A percentile compares a stretch with the other conserved stretches of the same genome.
Evolutionary conservation across 2,888 invertebrate genomes (phyloP).

Genomic region (Epinotia ramella): DNA sequence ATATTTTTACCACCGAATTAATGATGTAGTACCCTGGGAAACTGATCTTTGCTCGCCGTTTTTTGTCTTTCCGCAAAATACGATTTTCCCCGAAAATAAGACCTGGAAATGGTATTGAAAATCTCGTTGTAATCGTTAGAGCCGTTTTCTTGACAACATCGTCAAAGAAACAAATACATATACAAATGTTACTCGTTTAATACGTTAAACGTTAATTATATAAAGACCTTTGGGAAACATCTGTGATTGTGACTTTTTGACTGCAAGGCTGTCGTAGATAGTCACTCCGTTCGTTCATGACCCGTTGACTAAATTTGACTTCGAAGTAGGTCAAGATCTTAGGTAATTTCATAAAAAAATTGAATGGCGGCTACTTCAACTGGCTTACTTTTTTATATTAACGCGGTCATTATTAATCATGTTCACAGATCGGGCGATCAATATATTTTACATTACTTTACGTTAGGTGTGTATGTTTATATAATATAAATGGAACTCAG

Average conservation of each 20-base stretch:
- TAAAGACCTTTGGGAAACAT: constrained; percentile 64
- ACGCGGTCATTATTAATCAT: constrained; percentile 23
- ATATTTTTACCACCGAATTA: not conserved
- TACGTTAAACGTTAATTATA: constrained; percentile 43
- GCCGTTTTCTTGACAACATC: no score
- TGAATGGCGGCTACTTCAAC: constrained; percentile 57
- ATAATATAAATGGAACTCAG: no score
- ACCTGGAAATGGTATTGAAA: no score
- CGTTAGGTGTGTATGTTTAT: no score
- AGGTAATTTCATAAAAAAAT: constrained; percentile 73
- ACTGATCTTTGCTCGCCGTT: no score
- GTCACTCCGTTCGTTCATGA: constrained; percentile 84
- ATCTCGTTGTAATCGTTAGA: no score
- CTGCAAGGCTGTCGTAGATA: constrained; percentile 78
- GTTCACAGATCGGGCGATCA: not conserved
- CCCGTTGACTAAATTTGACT: constrained; percentile 81
- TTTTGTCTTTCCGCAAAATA: no score
- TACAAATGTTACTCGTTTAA: no score
- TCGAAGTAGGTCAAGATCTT: constrained; percentile 82
- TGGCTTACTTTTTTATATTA: constrained; percentile 53
- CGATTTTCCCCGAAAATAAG: no score
- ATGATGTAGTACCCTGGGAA: not conserved
- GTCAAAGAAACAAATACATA: no score
- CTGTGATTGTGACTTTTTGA: constrained; percentile 63
- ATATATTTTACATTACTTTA: not conserved